Evolutionary conservation across 2,888 invertebrate species (phyloP), one percentile per base, ranked within the genome.

Genomic region (Amphipyra berbera): DNA sequence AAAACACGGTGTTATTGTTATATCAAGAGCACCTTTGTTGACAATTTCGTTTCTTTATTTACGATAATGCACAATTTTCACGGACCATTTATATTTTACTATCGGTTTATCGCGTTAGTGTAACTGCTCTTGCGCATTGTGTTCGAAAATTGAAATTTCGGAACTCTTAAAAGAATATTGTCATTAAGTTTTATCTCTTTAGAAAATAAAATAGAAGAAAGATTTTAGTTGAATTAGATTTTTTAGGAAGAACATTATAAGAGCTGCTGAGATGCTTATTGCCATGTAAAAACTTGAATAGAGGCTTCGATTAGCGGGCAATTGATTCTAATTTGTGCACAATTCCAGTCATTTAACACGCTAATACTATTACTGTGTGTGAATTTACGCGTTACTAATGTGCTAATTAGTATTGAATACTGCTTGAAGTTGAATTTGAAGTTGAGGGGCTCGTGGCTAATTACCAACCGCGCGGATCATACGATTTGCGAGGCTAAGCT

Each of bases 11-110:
- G 65, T 81, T 82, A 84, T 87, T 88, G 87, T 87, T 76, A 67
- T 66, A 63, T 82, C 76, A 79, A 88, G 82, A 83, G 82, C 67
- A 64, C 79, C 68, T 48, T 83, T 89, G 88, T 87, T 83, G 79
- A 61, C 60, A 81, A 82, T 86, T 80, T 79, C 71, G 62, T 57
- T 73, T 71, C 74, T 87, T 88, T 91, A 91, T 92, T 91, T 90
- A 93, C 88, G 90, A 90, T 89, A 85, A 90, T 84, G 85, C 79
- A 81, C 77, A 82, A 88, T 91, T 90, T 90, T 88, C 85, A 91
- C 87, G 88, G 80, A 66, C 86, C 87, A 92, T 92, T 91, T 85
- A 88, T 78, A 85, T 82, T 84, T 74, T 73, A 78, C 77, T 81
- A 74, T 83, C 78, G 84, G 83, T 81, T 84, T 86, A 82, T 76